These are phyloP conservation scores for Apis laboriosa DNA, from an alignment of 1,140 invertebrate species.

Conservation along the genomic window DNA sequence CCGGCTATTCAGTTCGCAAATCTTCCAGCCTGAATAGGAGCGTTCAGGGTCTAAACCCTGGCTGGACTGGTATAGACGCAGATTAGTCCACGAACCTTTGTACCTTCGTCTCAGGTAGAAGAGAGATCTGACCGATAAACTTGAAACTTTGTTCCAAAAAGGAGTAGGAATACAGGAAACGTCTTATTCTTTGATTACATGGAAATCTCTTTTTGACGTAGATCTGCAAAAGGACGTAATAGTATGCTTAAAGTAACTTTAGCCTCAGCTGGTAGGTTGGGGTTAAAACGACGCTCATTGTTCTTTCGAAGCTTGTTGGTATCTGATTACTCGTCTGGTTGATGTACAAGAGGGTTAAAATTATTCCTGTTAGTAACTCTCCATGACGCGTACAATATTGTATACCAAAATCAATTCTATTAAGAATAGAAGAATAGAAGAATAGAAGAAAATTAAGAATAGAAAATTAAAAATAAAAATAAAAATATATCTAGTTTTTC, in stretches of 20 bases:
- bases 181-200: background rate
- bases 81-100: conserved; percentile 19
- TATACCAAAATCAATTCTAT: background rate
- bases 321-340: background rate
- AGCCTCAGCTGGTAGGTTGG: background rate
- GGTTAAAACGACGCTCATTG: conserved; percentile 22
- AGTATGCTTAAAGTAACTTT: conserved; percentile 15
- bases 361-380: background rate
- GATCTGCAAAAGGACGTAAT: background rate
- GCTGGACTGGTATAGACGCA: conserved; percentile 3
- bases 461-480: background rate
- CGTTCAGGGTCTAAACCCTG: conserved; percentile 15
- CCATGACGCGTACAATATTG: background rate
- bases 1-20: conserved; percentile 28
- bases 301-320: conserved; percentile 4
- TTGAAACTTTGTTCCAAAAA: background rate
- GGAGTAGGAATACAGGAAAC: background rate
- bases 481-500: background rate
- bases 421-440: too few relatives aligned
- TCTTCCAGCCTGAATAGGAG: conserved; percentile 53
- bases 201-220: background rate
- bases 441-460: too few relatives aligned
- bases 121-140: conserved; percentile 2
- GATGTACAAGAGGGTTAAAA: background rate
- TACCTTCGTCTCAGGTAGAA: conserved; percentile 40